phyloP scores from a whole-genome alignment of 2,113 vertebrate species.

The Martes martes region DNA sequence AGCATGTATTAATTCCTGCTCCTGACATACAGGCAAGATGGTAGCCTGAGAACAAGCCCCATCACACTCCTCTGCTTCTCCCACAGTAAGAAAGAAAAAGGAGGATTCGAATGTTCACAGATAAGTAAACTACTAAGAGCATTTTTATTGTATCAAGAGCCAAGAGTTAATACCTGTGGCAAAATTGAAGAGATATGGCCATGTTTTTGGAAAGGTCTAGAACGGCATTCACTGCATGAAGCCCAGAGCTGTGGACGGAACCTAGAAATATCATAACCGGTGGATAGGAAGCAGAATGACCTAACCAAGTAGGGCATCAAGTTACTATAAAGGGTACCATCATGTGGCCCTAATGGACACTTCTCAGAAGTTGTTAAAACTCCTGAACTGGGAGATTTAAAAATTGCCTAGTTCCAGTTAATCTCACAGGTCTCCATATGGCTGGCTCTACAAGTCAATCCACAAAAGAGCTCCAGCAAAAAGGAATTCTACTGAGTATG shows the following conservation, averaged over 20 bases:
- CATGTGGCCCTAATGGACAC: too few relatives aligned
- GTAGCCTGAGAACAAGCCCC: not conserved
- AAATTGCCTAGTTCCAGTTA: not conserved
- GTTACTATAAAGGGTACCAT: not conserved
- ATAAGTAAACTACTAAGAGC: not conserved
- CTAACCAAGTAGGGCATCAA: not conserved
- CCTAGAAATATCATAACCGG: not conserved
- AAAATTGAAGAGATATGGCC: not conserved
- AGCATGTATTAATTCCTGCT: not conserved
- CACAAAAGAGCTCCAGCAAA: not conserved
- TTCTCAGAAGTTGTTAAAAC: not conserved
- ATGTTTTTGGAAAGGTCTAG: not conserved
- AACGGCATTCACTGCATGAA: not conserved
- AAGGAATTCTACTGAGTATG: not conserved
- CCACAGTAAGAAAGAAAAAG: not conserved
- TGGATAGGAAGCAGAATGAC: not conserved
- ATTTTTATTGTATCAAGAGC: not conserved
- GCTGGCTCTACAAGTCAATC: not conserved
- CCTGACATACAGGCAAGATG: not conserved
- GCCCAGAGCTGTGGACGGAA: not conserved
- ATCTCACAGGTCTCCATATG: not conserved
- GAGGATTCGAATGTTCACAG: not conserved
- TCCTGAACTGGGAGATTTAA: not conserved
- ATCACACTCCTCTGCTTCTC: not conserved
- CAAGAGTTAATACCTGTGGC: not conserved